A percentile compares a stretch with the other conserved stretches of the same genome.
These are phyloP conservation scores for Lasioglossum villosulum DNA, from an alignment of 2,888 invertebrate genomes.

Conservation along the genomic window DNA sequence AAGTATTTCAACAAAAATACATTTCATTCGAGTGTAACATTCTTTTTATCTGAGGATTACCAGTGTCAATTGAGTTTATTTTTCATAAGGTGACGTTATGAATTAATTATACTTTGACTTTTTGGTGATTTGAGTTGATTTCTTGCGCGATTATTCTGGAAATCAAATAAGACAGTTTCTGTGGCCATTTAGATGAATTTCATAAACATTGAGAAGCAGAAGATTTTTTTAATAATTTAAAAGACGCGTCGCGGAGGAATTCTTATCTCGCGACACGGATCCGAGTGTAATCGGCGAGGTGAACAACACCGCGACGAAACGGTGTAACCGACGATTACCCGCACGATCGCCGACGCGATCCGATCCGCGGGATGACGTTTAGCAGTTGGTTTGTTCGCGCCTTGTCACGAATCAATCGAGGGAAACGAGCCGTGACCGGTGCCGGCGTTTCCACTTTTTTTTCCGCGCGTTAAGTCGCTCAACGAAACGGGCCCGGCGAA, in stretches of 20 bases:
- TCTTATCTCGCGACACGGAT: neutral
- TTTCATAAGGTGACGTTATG: no score
- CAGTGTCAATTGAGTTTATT: no score
- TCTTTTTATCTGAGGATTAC: no score
- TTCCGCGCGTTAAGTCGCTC: conserved; percentile 36
- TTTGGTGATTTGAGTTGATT: no score
- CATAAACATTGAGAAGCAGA: neutral
- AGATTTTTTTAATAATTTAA: neutral
- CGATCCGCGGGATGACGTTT: conserved; percentile 50
- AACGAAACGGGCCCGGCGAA: conserved; percentile 47
- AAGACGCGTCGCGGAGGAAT: neutral
- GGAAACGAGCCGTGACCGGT: conserved; percentile 64
- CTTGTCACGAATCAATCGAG: conserved; percentile 65
- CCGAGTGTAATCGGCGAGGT: conserved; percentile 23
- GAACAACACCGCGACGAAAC: conserved; percentile 33
- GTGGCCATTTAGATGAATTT: neutral
- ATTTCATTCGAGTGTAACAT: no score
- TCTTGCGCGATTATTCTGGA: no score
- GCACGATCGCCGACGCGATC: conserved; percentile 28
- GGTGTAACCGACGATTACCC: conserved; percentile 42
- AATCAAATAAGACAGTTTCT: no score
- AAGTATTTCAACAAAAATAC: no score
- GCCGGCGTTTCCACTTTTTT: conserved; percentile 51
- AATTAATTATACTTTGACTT: no score
- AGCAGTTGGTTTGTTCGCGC: conserved; percentile 51